Evolutionary conservation across 2,113 vertebrate genomes (phyloP).

Genomic region (Ptychochromis oligacanthus): DNA sequence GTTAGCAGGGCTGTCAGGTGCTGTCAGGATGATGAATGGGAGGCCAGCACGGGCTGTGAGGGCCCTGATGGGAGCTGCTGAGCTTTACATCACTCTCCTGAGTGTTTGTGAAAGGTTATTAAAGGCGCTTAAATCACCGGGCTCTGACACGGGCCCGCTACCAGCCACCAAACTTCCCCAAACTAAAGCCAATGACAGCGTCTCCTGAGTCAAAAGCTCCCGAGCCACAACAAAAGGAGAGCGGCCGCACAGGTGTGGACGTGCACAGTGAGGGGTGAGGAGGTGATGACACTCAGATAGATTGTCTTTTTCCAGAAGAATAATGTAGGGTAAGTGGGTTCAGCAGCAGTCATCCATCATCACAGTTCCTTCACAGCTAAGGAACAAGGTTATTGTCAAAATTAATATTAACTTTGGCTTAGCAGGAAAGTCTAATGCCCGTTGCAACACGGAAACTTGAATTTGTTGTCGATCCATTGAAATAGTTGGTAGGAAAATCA

Average conservation of each 20-base stretch:
- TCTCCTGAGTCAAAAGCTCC: background rate
- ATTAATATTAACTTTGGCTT: background rate
- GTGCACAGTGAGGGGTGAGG: conserved; percentile 9
- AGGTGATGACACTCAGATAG: conserved; percentile 39
- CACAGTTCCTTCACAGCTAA: background rate
- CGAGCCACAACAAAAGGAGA: background rate
- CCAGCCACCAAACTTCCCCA: conserved; percentile 59
- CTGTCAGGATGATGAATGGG: conserved; percentile 75
- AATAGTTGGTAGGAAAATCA: background rate
- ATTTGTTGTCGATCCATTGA: background rate
- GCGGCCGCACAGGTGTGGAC: conserved; percentile 6
- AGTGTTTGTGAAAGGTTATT: conserved; percentile 82
- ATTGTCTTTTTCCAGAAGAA: conserved; percentile 49
- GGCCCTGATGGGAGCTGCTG: conserved; percentile 70
- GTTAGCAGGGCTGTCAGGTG: conserved; percentile 63
- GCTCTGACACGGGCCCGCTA: conserved; percentile 39
- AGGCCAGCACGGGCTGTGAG: conserved; percentile 65
- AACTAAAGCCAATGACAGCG: conserved; percentile 22
- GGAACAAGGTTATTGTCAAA: conserved; percentile 15
- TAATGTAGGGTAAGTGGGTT: conserved; percentile 63
- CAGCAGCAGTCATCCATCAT: conserved; percentile 65
- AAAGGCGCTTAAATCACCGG: conserved; percentile 75
- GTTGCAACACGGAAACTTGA: background rate
- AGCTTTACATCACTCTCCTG: conserved; percentile 75
- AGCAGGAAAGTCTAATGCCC: background rate